Conservation (phyloP, 2,113 vertebrate genomes). For the Bubo blakistoni region DNA sequence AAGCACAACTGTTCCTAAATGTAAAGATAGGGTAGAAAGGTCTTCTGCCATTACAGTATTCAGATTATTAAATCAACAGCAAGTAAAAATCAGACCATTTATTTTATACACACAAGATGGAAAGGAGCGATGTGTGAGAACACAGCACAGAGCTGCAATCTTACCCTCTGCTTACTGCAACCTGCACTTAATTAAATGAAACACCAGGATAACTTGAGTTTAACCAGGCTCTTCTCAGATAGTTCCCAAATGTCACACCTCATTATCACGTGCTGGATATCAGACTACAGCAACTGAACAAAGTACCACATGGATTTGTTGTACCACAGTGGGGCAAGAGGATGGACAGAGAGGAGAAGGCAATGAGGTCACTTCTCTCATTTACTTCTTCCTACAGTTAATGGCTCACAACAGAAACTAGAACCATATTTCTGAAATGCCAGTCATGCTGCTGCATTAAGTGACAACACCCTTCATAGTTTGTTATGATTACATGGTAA, state of each 20-base stretch:
- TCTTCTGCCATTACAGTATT: neutral
- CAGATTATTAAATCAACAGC: neutral
- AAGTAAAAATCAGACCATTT: neutral
- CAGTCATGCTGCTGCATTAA: neutral
- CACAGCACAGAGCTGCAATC: neutral
- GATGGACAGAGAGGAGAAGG: neutral
- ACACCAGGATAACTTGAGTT: neutral
- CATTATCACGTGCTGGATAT: neutral
- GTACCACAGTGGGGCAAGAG: neutral
- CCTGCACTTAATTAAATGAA: neutral
- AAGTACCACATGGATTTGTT: neutral
- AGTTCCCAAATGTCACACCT: neutral
- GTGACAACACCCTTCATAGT: neutral
- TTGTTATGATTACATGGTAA: neutral
- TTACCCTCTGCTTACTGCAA: neutral
- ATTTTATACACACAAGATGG: neutral
- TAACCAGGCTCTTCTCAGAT: neutral
- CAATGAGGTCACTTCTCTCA: neutral
- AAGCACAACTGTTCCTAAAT: neutral
- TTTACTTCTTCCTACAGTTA: neutral
- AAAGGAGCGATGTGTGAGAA: neutral
- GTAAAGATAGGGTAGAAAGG: neutral
- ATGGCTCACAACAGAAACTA: neutral
- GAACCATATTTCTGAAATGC: neutral
- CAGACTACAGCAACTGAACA: neutral